Evolutionary conservation across 2,888 invertebrate species (phyloP).

Genomic region (Leucophenga montana): DNA sequence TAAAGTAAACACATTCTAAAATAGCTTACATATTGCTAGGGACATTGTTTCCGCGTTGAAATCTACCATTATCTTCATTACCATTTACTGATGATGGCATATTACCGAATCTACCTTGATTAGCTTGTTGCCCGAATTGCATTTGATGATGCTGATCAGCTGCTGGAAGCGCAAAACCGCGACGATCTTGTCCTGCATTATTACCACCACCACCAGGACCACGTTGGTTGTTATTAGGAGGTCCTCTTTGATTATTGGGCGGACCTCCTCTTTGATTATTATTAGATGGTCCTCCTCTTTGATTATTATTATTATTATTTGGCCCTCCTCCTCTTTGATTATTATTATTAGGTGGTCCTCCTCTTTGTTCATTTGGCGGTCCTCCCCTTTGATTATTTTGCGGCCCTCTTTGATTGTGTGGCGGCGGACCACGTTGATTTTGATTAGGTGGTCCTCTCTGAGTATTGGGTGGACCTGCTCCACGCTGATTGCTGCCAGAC

Average conservation of each 20-base stretch:
- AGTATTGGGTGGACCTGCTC: conserved; percentile 25
- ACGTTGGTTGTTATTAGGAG: background rate
- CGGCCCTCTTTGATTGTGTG: conserved; percentile 17
- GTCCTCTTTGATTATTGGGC: conserved; percentile 8
- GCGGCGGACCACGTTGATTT: background rate
- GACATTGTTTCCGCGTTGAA: conserved; percentile 43
- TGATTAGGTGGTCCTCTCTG: background rate
- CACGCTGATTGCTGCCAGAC: background rate
- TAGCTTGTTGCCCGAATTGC: conserved; percentile 50
- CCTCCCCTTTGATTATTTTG: conserved; percentile 33
- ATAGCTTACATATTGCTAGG: conserved; percentile 48
- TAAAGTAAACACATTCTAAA: background rate
- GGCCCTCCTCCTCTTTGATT: background rate
- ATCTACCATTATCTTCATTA: conserved; percentile 43
- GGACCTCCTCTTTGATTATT: conserved; percentile 36
- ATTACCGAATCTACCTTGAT: conserved; percentile 68
- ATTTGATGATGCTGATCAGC: conserved; percentile 52
- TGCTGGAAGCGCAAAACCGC: conserved; percentile 70
- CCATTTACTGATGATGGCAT: conserved; percentile 38
- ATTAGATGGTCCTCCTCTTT: conserved; percentile 3
- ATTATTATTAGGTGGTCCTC: background rate
- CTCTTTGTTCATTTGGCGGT: background rate
- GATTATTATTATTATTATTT: too few species aligned
- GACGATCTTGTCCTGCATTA: conserved; percentile 65
- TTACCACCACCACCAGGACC: conserved; percentile 35